Evolutionary conservation across 2,888 invertebrate genomes (phyloP).

Genomic region (Luffia ferchaultella): DNA sequence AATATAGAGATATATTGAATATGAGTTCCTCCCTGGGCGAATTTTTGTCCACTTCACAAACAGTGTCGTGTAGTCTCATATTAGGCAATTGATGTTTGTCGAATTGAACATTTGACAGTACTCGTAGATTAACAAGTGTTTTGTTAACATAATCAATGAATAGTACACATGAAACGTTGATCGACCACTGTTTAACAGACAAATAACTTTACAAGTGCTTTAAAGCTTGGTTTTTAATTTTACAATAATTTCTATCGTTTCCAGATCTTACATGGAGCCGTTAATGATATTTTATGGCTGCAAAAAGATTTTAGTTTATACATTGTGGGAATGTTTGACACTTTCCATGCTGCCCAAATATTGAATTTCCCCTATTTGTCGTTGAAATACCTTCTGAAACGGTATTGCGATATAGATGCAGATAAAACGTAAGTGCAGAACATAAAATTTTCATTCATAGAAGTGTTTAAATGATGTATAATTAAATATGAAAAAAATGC

Average conservation of each 20-base stretch:
- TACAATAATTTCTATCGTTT: slow-evolving; percentile 11
- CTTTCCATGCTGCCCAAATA: slow-evolving; percentile 84
- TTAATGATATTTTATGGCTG: slow-evolving; percentile 89
- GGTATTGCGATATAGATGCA: slow-evolving; percentile 79
- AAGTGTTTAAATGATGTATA: background rate
- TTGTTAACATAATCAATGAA: background rate
- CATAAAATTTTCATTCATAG: background rate
- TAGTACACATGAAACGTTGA: background rate
- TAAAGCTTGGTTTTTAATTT: background rate
- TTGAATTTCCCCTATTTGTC: slow-evolving; percentile 77
- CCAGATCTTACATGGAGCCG: slow-evolving; percentile 92
- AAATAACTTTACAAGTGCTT: background rate
- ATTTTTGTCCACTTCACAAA: no score
- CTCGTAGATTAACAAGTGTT: no score
- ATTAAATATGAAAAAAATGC: background rate
- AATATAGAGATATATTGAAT: no score
- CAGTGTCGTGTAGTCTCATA: no score
- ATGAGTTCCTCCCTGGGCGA: no score
- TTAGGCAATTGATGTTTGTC: slow-evolving; percentile 3
- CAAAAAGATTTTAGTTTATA: slow-evolving; percentile 96
- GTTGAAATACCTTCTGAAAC: slow-evolving; percentile 78
- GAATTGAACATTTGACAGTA: no score
- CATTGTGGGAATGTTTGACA: slow-evolving; percentile 97
- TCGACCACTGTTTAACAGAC: background rate
- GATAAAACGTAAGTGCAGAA: slow-evolving; percentile 74